Evolutionary conservation across 2,113 vertebrate species (phyloP), one percentile per base, ranked within the genome.

Genomic region (Ornithorhynchus anatinus): DNA sequence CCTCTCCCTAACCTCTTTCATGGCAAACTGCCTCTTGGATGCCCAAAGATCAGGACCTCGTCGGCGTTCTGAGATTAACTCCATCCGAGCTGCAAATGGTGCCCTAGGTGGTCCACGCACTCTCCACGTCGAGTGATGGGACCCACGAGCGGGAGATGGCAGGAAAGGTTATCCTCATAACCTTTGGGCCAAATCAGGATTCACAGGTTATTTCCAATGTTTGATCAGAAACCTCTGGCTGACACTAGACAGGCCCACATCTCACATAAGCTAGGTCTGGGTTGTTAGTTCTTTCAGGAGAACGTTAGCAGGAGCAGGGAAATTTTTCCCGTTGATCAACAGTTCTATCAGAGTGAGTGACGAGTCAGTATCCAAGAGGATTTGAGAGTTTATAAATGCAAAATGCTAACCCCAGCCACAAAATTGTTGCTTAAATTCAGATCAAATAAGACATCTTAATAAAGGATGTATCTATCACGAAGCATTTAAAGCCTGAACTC

Each of bases 151-250:
- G 33, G 5, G 20, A 27, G 77, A 64, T n/a, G 31, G n/a, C 36
- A 65, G 3, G 11, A 33, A 53, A 57, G 65, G 79, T 38, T 2
- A 8, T 61, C 31, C 5, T 43, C 32, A 61, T 63, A 51, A 32
- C 14, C 45, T 59, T 67, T 57, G 16, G 52, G 38, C 29, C 6
- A 79, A 81, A 81, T 51, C 47, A 65, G 67, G 67, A 79, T 16
- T 2, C 37, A 61, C 38, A 31, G 2, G 61, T 27, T 3, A 3
- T 4, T 19, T 35, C 27, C 69, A 84, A 79, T 56, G 12, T 17
- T 27, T 4, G 44, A 51, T 53, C 80, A 35, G 69, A 63, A 77
- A 61, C 9, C 50, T 54, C 47, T 31, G 38, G 33, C 31, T 48
- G 6, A 59, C 61, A 35, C 16, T 36, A 5, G 29, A 66, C 11